Evolutionary conservation across 2,888 invertebrate species (phyloP).

Genomic region (Buathra laborator): DNA sequence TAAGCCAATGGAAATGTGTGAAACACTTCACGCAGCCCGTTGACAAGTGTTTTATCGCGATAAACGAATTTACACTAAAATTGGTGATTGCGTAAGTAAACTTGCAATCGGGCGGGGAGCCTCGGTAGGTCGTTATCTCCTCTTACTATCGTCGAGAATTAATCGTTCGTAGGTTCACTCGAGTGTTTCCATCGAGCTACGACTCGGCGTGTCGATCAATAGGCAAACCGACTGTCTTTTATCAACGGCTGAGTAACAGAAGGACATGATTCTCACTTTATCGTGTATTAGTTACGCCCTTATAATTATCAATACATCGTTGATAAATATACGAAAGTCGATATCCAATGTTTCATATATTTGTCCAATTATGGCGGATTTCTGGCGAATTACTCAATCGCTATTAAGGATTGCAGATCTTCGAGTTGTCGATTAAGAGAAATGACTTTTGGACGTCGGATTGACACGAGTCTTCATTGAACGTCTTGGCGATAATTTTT

Average conservation of each 20-base stretch:
- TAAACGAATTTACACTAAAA: constrained; percentile 49
- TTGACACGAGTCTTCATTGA: neutral
- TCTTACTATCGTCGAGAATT: constrained; percentile 31
- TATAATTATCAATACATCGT: neutral
- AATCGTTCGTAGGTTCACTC: constrained; percentile 21
- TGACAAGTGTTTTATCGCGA: constrained; percentile 40
- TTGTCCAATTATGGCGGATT: neutral
- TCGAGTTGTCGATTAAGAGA: neutral
- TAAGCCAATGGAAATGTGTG: neutral
- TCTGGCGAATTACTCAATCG: constrained; percentile 10
- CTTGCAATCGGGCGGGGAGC: constrained; percentile 21
- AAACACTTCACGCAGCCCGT: neutral
- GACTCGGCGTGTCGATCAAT: constrained; percentile 11
- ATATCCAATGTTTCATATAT: neutral
- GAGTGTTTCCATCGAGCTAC: neutral
- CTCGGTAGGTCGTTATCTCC: constrained; percentile 24
- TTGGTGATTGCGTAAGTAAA: constrained; percentile 50
- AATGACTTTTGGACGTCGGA: constrained; percentile 24
- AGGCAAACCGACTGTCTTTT: neutral
- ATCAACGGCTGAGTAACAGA: neutral
- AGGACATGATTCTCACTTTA: neutral
- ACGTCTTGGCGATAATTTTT: constrained; percentile 11
- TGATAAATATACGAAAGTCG: neutral
- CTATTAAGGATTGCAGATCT: neutral
- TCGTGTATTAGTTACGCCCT: neutral